Evolutionary conservation across 1,140 invertebrate species (phyloP), one percentile per base, ranked within the genome.

Genomic region (Drosophila pruinosa): DNA sequence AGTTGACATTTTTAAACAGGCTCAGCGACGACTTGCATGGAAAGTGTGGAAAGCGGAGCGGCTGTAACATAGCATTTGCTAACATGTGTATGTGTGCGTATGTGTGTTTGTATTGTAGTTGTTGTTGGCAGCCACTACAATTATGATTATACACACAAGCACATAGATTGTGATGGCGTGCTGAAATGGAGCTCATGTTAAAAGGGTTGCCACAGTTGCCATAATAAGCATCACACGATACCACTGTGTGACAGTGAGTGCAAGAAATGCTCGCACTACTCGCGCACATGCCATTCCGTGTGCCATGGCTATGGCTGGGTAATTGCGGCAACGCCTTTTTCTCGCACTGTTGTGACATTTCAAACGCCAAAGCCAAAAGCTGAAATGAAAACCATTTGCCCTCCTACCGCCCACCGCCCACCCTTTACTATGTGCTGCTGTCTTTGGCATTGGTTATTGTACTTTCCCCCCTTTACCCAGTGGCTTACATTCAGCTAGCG

Each of bases 251-350:
- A 38, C 48, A 28, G 24, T 72, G 36, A 31, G 39, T 41, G 56
- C 59, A 79, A 79, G 78, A 85, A 76, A 62, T 12, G 31, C 31
- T 34, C 31, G 31, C n/a, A n/a, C n/a, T 78, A 72, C 68, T 39
- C 48, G 74, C 57, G 28, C 78, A 68, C 77, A 65, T 43, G 19
- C 34, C 38, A 36, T 61, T 61, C 28, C 61, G 38, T 62, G 57
- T 43, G 31, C 39, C 45, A 31, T n/a, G 54, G 21, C 26, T 48
- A 57, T 45, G 53, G 53, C 73, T 79, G 71, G 76, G 81, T 85
- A 85, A 85, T 85, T 85, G 81, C 48, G 81, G 69, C 64, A 53
- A 85, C 81, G 81, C 81, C 81, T 86, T 85, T 80, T 86, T 76
- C 57, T 86, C 53, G 81, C 81, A 65, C 80, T 67, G 70, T 73